These are phyloP conservation scores for Salvelinus namaycush DNA, from an alignment of 2,113 vertebrate species.

Conservation along the genomic window DNA sequence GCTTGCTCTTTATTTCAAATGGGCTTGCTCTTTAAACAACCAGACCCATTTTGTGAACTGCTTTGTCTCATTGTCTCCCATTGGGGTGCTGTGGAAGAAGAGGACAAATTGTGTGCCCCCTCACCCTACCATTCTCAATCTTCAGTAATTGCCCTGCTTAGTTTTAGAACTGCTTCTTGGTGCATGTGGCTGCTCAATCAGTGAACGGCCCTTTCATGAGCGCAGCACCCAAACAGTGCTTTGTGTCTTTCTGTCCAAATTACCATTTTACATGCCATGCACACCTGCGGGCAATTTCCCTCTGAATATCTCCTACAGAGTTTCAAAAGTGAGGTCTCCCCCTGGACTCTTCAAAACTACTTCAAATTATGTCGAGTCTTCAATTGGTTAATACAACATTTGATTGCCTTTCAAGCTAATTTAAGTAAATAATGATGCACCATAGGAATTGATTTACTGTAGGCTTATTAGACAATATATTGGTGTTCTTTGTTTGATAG, in stretches of 20 bases:
- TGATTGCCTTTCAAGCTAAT: conserved; percentile 25
- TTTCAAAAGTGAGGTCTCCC: conserved; percentile 48
- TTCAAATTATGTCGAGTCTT: not conserved
- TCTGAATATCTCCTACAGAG: conserved; percentile 56
- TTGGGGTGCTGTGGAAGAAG: conserved; percentile 41
- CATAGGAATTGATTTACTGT: not conserved
- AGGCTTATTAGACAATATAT: not conserved
- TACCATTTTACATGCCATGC: conserved; percentile 54
- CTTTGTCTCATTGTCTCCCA: conserved; percentile 57
- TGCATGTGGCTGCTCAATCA: conserved; percentile 68
- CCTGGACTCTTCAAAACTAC: not conserved
- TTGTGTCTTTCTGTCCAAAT: conserved; percentile 62
- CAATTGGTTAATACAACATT: conserved; percentile 29
- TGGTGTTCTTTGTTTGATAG: not conserved
- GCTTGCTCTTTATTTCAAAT: not conserved
- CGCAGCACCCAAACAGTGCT: conserved; percentile 58
- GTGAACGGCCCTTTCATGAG: conserved; percentile 58
- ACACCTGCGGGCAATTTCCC: conserved; percentile 70
- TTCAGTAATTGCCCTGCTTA: conserved; percentile 70
- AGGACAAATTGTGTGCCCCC: conserved; percentile 35
- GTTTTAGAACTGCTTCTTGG: conserved; percentile 66
- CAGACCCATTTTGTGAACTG: conserved; percentile 50
- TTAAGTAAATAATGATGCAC: conserved; percentile 21
- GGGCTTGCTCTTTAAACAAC: conserved; percentile 20
- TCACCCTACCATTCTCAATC: conserved; percentile 47